Percentiles rank a stretch among this genome's conserved stretches.
Evolutionary conservation across 2,113 vertebrate genomes (phyloP).

Genomic region (Bambusicola thoracicus): DNA sequence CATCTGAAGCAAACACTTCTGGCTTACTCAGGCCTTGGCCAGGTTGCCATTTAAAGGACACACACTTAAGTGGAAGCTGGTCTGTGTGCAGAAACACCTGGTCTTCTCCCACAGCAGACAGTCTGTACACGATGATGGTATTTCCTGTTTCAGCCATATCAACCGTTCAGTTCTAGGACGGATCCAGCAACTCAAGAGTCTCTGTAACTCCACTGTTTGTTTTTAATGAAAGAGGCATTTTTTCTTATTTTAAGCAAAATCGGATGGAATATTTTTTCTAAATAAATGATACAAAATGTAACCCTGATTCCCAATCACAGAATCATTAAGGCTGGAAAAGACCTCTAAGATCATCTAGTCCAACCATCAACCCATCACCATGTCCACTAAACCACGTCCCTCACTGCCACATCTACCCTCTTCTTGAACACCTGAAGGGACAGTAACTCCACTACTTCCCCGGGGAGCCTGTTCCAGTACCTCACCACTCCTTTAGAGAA

Average conservation of each 20-base stretch:
- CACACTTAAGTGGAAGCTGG: background rate
- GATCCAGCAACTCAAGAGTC: fast-evolving
- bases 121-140: no score
- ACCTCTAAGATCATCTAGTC: no score
- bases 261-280: background rate
- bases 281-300: background rate
- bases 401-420: no score
- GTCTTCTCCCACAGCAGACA: background rate
- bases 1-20: background rate
- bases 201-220: background rate
- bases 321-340: no score
- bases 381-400: no score
- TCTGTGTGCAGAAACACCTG: no score
- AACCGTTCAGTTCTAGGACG: background rate
- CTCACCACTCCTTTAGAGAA: no score
- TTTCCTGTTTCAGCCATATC: background rate
- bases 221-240: no score
- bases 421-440: no score
- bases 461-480: no score
- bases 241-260: background rate
- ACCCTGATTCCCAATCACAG: background rate
- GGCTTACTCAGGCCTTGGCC: background rate
- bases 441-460: no score
- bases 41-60: background rate
- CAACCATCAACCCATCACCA: no score